These are phyloP conservation scores for Agrotis exclamationis DNA, from an alignment of 2,888 invertebrate genomes.

Conservation along the genomic window DNA sequence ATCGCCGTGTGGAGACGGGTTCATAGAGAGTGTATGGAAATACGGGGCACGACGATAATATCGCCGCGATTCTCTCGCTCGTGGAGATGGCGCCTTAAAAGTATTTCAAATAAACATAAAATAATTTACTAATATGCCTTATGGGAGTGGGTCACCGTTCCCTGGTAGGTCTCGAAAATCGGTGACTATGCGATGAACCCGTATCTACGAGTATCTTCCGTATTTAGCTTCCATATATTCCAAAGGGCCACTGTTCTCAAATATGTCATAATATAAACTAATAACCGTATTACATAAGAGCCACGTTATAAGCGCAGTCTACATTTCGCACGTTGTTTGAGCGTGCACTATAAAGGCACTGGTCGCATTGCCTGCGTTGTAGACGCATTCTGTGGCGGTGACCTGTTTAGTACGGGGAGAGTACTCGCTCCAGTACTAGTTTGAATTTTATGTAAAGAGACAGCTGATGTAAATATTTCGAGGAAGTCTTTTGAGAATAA, in stretches of 20 bases:
- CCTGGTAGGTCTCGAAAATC: too few species aligned
- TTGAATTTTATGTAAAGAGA: not conserved
- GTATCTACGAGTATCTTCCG: too few species aligned
- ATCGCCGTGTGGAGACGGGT: too few species aligned
- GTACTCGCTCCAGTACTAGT: slow-evolving; percentile 48
- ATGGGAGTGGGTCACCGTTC: too few species aligned
- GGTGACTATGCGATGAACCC: too few species aligned
- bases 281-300: slow-evolving; percentile 52
- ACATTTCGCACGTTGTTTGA: slow-evolving; percentile 67
- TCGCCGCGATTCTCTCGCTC: too few species aligned
- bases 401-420: slow-evolving; percentile 46
- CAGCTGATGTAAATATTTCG: not conserved
- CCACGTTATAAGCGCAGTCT: slow-evolving; percentile 53
- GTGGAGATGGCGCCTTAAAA: too few species aligned
- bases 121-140: too few species aligned
- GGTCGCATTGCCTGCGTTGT: slow-evolving; percentile 57
- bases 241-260: not conserved
- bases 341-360: slow-evolving; percentile 62
- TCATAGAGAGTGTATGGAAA: too few species aligned
- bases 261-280: slow-evolving; percentile 41
- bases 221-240: not conserved
- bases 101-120: too few species aligned
- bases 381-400: slow-evolving; percentile 65
- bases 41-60: too few species aligned
- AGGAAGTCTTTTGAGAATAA: not conserved